Percentiles rank a stretch among this genome's conserved stretches.
Conservation (phyloP, 2,888 invertebrate species). For the Tribolium freemani region DNA sequence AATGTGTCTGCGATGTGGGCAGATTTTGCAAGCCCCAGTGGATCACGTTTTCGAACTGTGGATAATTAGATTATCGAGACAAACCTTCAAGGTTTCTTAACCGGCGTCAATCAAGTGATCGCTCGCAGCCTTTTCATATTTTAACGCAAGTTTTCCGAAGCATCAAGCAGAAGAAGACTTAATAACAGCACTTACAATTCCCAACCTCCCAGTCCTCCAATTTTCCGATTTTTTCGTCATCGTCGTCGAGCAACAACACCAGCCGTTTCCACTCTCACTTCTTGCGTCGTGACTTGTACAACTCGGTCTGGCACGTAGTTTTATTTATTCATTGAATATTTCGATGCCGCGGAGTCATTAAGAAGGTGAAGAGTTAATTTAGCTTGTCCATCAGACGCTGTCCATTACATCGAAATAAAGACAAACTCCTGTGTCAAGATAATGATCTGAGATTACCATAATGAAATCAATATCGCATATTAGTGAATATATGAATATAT, state of each 20-base stretch:
- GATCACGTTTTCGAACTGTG: constrained; percentile 25
- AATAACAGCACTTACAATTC: constrained; percentile 18
- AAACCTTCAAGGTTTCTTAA: constrained; percentile 31
- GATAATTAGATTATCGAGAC: constrained; percentile 35
- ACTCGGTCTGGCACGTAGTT: constrained; percentile 35
- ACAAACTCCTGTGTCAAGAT: constrained; percentile 66
- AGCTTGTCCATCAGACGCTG: constrained; percentile 51
- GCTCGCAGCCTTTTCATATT: constrained; percentile 30
- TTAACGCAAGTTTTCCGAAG: constrained; percentile 22
- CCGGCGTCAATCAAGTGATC: constrained; percentile 26
- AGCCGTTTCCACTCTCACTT: constrained; percentile 9
- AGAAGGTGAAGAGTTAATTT: constrained; percentile 54
- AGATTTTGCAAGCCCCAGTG: constrained; percentile 11
- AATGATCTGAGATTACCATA: constrained; percentile 67
- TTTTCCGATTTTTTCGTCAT: constrained; percentile 20
- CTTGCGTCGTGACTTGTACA: constrained; percentile 30
- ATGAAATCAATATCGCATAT: constrained; percentile 68
- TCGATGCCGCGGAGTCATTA: constrained; percentile 49
- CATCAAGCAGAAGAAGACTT: constrained; percentile 14
- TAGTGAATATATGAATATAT: constrained; percentile 67
- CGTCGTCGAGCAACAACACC: neutral
- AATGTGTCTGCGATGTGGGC: neutral
- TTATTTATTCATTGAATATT: constrained; percentile 48
- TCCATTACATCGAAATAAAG: constrained; percentile 60
- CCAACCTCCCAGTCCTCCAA: constrained; percentile 10